Percentiles rank a stretch among this genome's conserved stretches.
These are phyloP conservation scores for Meloe dianella DNA, from an alignment of 2,888 invertebrate species.

Conservation along the genomic window DNA sequence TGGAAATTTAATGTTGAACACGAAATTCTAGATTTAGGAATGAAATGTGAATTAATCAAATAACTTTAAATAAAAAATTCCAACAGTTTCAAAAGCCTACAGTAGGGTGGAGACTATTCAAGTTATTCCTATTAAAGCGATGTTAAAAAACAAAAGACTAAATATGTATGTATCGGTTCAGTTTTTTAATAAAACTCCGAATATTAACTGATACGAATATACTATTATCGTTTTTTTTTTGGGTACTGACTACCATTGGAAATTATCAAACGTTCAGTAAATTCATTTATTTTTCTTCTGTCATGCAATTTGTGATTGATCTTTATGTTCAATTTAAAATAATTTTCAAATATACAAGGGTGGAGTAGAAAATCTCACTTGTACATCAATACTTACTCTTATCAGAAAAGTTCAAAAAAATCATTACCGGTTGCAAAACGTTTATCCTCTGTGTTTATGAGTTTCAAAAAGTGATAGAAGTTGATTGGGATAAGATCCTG, in stretches of 20 bases:
- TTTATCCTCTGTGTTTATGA: too few relatives aligned
- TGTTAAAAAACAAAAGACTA: background rate
- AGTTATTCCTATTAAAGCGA: background rate
- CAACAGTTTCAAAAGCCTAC: background rate
- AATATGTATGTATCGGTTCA: background rate
- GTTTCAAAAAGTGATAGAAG: too few relatives aligned
- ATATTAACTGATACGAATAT: conserved; percentile 24
- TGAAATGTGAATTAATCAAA: background rate
- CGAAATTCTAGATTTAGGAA: too few relatives aligned
- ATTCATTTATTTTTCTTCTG: background rate
- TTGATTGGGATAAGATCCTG: too few relatives aligned
- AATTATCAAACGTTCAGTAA: conserved; percentile 18
- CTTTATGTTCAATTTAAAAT: background rate
- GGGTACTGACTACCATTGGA: conserved; percentile 12
- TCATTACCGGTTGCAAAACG: too few relatives aligned
- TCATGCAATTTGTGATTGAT: background rate
- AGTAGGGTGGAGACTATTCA: background rate
- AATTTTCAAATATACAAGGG: background rate
- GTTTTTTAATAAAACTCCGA: conserved; percentile 24
- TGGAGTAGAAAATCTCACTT: too few relatives aligned
- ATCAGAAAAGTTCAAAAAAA: too few relatives aligned
- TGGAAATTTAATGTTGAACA: too few relatives aligned
- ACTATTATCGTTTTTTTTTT: too few relatives aligned
- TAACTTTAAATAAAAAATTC: background rate
- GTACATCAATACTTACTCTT: too few relatives aligned